A percentile compares a stretch with the other conserved stretches of the same genome.
These are phyloP conservation scores for Plodia interpunctella DNA, from an alignment of 1,140 invertebrate genomes.

Conservation along the genomic window DNA sequence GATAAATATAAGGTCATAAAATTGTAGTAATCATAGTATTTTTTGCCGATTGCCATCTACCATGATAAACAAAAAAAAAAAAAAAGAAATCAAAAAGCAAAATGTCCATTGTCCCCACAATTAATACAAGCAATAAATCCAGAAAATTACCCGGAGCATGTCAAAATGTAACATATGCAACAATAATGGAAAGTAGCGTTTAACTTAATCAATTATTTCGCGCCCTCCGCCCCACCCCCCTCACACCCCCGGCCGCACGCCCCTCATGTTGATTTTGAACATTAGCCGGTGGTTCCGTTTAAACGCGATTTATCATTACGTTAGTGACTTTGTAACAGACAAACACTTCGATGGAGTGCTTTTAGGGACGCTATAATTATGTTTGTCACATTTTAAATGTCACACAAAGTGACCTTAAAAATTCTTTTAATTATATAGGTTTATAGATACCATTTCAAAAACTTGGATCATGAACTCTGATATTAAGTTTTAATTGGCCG, in stretches of 20 bases:
- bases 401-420: too few species aligned
- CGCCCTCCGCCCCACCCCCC: conserved; percentile 22
- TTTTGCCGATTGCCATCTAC: too few species aligned
- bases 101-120: neutral
- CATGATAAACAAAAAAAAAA: too few species aligned
- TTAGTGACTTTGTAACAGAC: conserved; percentile 31
- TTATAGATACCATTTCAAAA: too few species aligned
- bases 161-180: conserved; percentile 63
- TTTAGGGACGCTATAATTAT: neutral
- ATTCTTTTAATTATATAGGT: too few species aligned
- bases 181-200: conserved; percentile 61
- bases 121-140: neutral
- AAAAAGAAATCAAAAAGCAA: too few species aligned
- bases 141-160: conserved; percentile 21
- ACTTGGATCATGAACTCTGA: too few species aligned
- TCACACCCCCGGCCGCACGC: conserved; percentile 28
- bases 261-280: conserved; percentile 41
- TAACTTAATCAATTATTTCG: conserved; percentile 68
- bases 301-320: conserved; percentile 39
- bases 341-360: conserved; percentile 2
- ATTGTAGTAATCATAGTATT: too few species aligned
- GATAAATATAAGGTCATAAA: too few species aligned
- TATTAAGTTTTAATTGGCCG: too few species aligned
- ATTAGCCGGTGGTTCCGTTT: conserved; percentile 30
- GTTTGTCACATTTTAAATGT: too few species aligned